A percentile compares a stretch with the other conserved stretches of the same genome.
Evolutionary conservation across 2,888 invertebrate species (phyloP).

Genomic region (Sesia apiformis): DNA sequence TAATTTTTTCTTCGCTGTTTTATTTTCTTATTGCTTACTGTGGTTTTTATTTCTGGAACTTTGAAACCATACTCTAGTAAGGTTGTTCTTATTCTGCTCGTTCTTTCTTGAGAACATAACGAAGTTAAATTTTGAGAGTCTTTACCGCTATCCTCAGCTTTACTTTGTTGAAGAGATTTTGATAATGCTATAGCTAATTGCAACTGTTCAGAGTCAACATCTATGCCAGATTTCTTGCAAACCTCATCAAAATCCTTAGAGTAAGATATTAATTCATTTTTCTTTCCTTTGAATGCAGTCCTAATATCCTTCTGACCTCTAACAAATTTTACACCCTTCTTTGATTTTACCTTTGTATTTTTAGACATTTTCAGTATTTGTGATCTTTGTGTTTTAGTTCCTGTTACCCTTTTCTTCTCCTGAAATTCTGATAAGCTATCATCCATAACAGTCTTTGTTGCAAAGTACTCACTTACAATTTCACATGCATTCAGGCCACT

Average conservation of each 20-base stretch:
- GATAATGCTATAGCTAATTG: constrained; percentile 80
- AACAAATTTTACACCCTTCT: constrained; percentile 27
- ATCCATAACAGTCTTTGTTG: constrained; percentile 40
- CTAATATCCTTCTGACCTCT: constrained; percentile 58
- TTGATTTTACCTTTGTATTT: constrained; percentile 20
- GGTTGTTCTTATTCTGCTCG: constrained; percentile 59
- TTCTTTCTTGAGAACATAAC: constrained; percentile 29
- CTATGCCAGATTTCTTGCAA: constrained; percentile 54
- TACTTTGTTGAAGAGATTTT: constrained; percentile 59
- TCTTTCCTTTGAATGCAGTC: constrained; percentile 39
- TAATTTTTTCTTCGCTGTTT: constrained; percentile 33
- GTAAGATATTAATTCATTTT: constrained; percentile 49
- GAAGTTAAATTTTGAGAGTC: constrained; percentile 15
- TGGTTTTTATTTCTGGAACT: constrained; percentile 41
- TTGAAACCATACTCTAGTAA: constrained; percentile 78
- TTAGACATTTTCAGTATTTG: constrained; percentile 4
- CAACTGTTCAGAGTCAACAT: constrained; percentile 78
- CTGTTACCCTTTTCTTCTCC: constrained; percentile 38
- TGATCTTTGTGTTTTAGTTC: constrained; percentile 29
- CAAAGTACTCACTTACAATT: constrained; percentile 54
- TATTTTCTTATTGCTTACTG: constrained; percentile 13
- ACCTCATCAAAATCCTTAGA: constrained; percentile 54
- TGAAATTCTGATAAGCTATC: constrained; percentile 56
- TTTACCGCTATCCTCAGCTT: constrained; percentile 9
- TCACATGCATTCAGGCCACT: constrained; percentile 21